Base-by-base conservation (phyloP, 2,888 invertebrate species). In the Phoenoteleia sp. region DNA sequence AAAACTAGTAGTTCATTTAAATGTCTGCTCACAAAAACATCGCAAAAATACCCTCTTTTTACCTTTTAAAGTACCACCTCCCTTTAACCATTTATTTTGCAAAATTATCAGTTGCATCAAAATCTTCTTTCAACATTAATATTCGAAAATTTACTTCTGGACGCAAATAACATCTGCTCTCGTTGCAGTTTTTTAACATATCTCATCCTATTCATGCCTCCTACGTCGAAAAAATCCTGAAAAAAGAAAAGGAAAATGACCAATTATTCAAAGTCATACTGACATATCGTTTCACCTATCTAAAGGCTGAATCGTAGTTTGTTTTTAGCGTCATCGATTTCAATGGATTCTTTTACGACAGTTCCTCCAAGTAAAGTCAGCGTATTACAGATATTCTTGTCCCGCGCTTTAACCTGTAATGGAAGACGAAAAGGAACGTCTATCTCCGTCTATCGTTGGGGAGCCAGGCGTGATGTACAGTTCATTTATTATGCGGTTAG, bases 401-500 rank as follows among this genome's bases (percentile, higher is more conserved):
- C 67, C 69, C 72, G 74, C 64, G 66, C 74, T 72, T 64, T 74
- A 84, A 69, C 76, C 72, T 83, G 83, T 77, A 72, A 69, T 56
- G 66, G 52, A 80, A 85, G 82, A 76, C 81, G 86, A 56, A 60
- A 71, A 77, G 67, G 52, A 23, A 74, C 74, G 86, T 86, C 81
- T 80, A 76, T 81, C 84, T 75, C 39, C 52, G 74, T 84, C 81
- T 84, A 74, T 71, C 81, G 80, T 56, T 64, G 89, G 91, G 91
- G 88, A 93, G 92, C 93, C 92, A 93, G 93, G 94, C 94, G 94
- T 94, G 94, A 94, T 94, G 94, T 94, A 94, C 93, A 93, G 92
- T 93, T 94, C 94, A 94, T 94, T 94, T 94, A 94, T 94, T 94
- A 94, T 94, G 92, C 93, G 92, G 92, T 94, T 93, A 93, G 94